phyloP scores from a whole-genome alignment of 2,888 invertebrate genomes.

The Clitarchus hookeri region DNA sequence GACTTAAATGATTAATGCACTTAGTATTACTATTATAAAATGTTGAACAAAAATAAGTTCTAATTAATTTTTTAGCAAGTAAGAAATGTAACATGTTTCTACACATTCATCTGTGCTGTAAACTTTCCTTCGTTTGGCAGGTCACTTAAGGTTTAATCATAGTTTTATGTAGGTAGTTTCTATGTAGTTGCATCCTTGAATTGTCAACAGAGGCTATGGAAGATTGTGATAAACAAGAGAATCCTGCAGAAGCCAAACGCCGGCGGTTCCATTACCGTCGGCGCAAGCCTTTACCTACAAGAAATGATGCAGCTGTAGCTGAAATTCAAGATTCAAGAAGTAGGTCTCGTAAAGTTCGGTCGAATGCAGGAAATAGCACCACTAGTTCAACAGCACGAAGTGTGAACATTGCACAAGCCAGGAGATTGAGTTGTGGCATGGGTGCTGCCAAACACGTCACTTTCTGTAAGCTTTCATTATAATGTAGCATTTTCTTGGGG shows the following conservation, averaged over 20 bases:
- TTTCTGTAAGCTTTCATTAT: background rate
- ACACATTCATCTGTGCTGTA: too few relatives aligned
- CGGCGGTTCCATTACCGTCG: background rate
- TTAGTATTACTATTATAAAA: too few relatives aligned
- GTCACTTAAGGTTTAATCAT: too few relatives aligned
- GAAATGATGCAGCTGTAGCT: background rate
- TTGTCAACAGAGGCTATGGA: background rate
- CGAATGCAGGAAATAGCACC: background rate
- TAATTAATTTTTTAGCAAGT: too few relatives aligned
- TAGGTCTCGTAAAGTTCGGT: conserved; percentile 14
- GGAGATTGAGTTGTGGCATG: background rate
- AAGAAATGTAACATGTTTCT: too few relatives aligned
- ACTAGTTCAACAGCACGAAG: background rate
- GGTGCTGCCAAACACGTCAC: conserved; percentile 8
- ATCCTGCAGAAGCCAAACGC: background rate
- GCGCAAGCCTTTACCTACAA: background rate
- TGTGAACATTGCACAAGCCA: background rate
- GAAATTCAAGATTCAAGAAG: background rate
- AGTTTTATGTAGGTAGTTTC: background rate
- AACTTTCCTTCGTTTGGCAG: too few relatives aligned
- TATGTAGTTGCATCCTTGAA: background rate
- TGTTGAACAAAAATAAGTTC: too few relatives aligned
- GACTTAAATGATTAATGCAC: too few relatives aligned
- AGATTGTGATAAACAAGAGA: conserved; percentile 2
- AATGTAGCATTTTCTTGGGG: background rate